These are phyloP conservation scores for Heliothis peltigera DNA, from an alignment of 2,888 invertebrate genomes.

Conservation along the genomic window DNA sequence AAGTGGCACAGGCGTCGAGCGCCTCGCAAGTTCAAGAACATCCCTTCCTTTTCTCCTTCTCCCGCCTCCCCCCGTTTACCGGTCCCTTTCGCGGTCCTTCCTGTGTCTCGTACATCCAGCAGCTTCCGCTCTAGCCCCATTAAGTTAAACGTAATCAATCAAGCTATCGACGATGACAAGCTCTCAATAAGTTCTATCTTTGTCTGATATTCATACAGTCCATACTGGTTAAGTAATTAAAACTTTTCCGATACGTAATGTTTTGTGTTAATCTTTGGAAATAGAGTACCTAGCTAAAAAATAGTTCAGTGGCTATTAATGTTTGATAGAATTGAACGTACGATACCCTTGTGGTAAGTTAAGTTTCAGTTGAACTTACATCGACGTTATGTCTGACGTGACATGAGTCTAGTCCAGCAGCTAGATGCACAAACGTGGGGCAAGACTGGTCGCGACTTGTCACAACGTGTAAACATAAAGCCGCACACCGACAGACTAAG, in stretches of 20 bases:
- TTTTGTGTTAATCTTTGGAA: too few species aligned
- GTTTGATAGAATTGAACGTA: background rate
- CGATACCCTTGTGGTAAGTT: background rate
- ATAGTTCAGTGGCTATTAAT: too few species aligned
- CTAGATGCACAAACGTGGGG: constrained; percentile 1
- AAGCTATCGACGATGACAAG: constrained; percentile 8
- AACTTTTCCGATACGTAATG: too few species aligned
- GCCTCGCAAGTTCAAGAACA: constrained; percentile 75
- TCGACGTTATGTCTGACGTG: constrained; percentile 7
- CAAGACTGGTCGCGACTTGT: constrained; percentile 43
- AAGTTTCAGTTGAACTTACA: background rate
- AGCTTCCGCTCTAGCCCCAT: constrained; percentile 38
- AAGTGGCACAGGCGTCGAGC: constrained; percentile 51
- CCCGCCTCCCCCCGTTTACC: background rate
- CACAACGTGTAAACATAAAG: constrained; percentile 24
- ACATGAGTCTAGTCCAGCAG: constrained; percentile 26
- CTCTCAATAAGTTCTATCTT: too few species aligned
- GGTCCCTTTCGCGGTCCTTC: constrained; percentile 23
- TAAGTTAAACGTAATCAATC: constrained; percentile 29
- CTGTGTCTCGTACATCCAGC: constrained; percentile 46
- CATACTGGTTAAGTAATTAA: too few species aligned
- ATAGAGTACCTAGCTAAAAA: too few species aligned
- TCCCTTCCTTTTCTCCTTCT: constrained; percentile 29
- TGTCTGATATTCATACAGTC: too few species aligned
- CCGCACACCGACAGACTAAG: constrained; percentile 19